phyloP scores from a whole-genome alignment of 2,888 invertebrate species.

The Hypselothyrea guttata region DNA sequence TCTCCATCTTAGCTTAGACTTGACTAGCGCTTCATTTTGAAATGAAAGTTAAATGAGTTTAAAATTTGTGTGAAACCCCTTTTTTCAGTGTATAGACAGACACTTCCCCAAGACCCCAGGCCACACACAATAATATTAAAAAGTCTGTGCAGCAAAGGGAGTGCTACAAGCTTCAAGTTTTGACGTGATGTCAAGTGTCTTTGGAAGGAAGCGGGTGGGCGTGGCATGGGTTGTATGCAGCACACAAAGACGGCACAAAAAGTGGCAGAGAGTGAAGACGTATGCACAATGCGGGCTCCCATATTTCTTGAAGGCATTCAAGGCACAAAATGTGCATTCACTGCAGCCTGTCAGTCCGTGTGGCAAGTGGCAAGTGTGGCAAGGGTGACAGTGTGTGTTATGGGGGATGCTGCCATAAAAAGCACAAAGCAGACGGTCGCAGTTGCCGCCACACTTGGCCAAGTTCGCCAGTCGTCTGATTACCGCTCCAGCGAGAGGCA shows the following conservation, averaged over 20 bases:
- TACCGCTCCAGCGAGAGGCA: slow-evolving; percentile 38
- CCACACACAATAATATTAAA: slow-evolving; percentile 48
- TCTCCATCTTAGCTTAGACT: too few species aligned
- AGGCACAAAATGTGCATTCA: slow-evolving; percentile 62
- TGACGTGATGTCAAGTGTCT: slow-evolving; percentile 55
- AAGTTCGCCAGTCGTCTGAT: slow-evolving; percentile 64
- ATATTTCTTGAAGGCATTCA: slow-evolving; percentile 60
- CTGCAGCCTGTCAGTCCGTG: slow-evolving; percentile 32
- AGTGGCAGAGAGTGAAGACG: slow-evolving; percentile 13
- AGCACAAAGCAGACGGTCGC: slow-evolving; percentile 61
- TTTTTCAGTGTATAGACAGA: slow-evolving; percentile 12
- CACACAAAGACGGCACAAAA: slow-evolving; percentile 46
- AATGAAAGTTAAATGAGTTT: too few species aligned
- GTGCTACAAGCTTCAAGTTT: slow-evolving; percentile 31
- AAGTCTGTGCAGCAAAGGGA: slow-evolving; percentile 9
- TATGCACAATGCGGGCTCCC: slow-evolving; percentile 51
- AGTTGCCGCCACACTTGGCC: slow-evolving; percentile 63
- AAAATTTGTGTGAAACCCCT: too few species aligned
- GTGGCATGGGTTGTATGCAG: slow-evolving; percentile 11
- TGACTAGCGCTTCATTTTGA: too few species aligned
- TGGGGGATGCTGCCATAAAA: slow-evolving; percentile 27
- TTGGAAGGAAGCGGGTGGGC: not conserved
- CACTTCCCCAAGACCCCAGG: slow-evolving; percentile 4
- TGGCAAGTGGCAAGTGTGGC: slow-evolving; percentile 1
- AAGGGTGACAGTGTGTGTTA: slow-evolving; percentile 3